Evolutionary conservation across 2,888 invertebrate genomes (phyloP), one percentile per base, ranked within the genome.

Genomic region (Halictus ligatus): DNA sequence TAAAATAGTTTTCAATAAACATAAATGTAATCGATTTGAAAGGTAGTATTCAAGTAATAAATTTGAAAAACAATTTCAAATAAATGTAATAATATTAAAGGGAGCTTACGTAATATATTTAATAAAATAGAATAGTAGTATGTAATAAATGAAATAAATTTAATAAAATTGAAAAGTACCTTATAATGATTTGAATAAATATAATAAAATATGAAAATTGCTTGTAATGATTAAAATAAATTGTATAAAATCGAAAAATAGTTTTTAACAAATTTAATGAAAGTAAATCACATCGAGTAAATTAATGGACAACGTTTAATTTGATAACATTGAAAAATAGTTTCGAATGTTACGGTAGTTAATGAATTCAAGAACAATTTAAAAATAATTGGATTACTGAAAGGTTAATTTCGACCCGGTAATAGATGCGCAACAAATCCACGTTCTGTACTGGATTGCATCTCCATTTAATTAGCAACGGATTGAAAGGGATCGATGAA

Each of bases 401-500:
- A n/a, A 12, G 35, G 35, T 50, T 18, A 50, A 35, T 35, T 35
- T 35, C 35, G 2, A 35, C 35, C 35, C 6, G 50, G 18, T 50
- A 21, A 54, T 54, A 54, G 21, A 21, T 54, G 54, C 18, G 21
- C 54, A 54, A 21, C 0, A 54, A 54, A 54, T 35, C 35, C 35
- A 35, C 35, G 35, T 35, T 35, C 35, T 35, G 35, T 35, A 60
- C 25, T 25, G 25, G 25, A 60, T 60, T 25, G 13, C 60, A 13
- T 13, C 12, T 60, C 25, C 13, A 60, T 64, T 25, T 25, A 64
- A 15, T 25, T 64, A 64, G 29, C 25, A 64, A 64, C 5, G 1
- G 29, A 64, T 64, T 64, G 25, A 15, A 13, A 64, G 5, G 29
- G 58, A 18, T 72, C 50, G 60, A 50, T 78, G 83, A 89, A 85